phyloP scores from a whole-genome alignment of 2,797 vertebrate genomes.

The Lepus oiostolus region DNA sequence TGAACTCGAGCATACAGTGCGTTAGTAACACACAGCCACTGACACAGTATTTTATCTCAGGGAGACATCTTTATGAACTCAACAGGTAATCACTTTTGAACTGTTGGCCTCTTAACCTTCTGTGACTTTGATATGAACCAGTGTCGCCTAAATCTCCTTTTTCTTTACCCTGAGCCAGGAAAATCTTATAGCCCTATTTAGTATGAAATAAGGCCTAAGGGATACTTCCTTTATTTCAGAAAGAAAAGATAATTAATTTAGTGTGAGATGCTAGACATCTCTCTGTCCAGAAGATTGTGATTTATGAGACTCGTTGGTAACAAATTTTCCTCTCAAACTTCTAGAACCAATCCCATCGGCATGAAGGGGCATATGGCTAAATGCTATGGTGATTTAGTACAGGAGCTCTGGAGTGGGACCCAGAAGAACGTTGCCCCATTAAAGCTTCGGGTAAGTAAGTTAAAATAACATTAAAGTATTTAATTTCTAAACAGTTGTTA shows the following conservation, averaged over 20 bases:
- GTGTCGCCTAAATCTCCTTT: conserved; percentile 37
- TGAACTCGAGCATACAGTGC: conserved; percentile 99
- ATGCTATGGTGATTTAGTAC: conserved; percentile 99
- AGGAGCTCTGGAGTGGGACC: conserved; percentile 99
- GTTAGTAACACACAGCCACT: conserved; percentile 99
- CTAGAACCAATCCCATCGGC: conserved; percentile 98
- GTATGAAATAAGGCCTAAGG: conserved; percentile 45
- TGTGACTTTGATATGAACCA: conserved; percentile 56
- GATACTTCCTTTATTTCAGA: conserved; percentile 16
- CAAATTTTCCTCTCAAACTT: conserved; percentile 75
- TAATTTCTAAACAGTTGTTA: conserved; percentile 35
- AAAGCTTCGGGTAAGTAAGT: conserved; percentile 94
- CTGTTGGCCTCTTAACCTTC: not conserved
- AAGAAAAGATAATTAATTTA: conserved; percentile 34
- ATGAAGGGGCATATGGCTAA: conserved; percentile 99
- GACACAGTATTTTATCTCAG: conserved; percentile 98
- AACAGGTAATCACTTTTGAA: conserved; percentile 92
- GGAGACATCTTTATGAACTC: conserved; percentile 98
- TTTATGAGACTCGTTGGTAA: conserved; percentile 62
- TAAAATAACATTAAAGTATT: conserved; percentile 56
- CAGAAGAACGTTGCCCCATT: conserved; percentile 98
- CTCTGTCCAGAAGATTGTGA: conserved; percentile 47
- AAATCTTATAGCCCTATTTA: conserved; percentile 53
- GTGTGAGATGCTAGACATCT: conserved; percentile 59
- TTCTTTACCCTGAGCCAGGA: conserved; percentile 19